These are phyloP conservation scores for Leucosticte australis DNA, from an alignment of 2,113 vertebrate species.

Conservation along the genomic window DNA sequence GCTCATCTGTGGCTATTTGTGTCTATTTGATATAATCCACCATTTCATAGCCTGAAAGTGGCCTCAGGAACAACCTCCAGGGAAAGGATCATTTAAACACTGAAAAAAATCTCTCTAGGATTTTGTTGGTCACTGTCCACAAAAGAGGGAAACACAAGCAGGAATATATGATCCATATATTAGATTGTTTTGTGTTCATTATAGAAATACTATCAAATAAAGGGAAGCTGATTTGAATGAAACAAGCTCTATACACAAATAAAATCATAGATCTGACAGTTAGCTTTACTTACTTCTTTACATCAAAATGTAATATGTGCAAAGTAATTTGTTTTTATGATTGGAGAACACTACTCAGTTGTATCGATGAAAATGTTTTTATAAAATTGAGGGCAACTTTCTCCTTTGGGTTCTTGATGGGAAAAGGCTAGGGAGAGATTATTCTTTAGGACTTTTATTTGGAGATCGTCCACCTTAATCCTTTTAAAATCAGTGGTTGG, in stretches of 20 bases:
- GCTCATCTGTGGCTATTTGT: neutral
- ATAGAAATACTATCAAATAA: neutral
- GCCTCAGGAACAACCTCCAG: neutral
- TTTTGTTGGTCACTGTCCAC: neutral
- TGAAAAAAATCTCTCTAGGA: neutral
- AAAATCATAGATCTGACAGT: neutral
- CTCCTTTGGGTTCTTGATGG: neutral
- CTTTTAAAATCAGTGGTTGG: neutral
- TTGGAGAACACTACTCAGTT: neutral
- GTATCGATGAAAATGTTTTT: neutral
- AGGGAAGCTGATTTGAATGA: neutral
- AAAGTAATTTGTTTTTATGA: neutral
- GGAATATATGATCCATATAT: neutral
- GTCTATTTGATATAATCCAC: neutral
- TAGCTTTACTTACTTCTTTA: neutral
- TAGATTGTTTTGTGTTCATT: neutral
- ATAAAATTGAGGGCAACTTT: neutral
- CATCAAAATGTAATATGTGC: neutral
- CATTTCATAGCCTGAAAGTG: neutral
- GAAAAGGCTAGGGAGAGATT: neutral
- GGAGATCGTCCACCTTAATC: neutral
- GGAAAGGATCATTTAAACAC: neutral
- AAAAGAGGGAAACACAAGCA: neutral
- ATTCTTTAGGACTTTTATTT: neutral
- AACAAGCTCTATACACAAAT: neutral